Conservation (phyloP, 2,113 vertebrate genomes). For the Isurus oxyrinchus region DNA sequence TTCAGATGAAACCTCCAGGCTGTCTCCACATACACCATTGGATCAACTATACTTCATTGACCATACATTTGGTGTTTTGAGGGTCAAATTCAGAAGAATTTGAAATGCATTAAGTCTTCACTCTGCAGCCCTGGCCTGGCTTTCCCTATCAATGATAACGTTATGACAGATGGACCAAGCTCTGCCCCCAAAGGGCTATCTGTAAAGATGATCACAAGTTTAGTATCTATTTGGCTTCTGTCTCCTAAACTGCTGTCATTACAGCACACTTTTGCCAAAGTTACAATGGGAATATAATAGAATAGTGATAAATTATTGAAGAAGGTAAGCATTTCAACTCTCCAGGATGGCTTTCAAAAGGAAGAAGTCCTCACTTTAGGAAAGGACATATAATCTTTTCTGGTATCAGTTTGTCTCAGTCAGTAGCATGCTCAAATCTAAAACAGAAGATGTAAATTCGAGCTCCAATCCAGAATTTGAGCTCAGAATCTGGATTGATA, state of each 20-base stretch:
- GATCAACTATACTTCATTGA: background rate
- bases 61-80: background rate
- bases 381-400: background rate
- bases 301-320: no score
- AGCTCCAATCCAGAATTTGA: background rate
- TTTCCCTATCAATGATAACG: background rate
- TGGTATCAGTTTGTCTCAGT: background rate
- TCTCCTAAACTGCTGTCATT: background rate
- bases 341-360: background rate
- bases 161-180: background rate
- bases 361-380: background rate
- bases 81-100: background rate
- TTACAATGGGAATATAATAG: no score
- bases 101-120: background rate
- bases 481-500: no score
- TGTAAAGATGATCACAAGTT: background rate
- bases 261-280: no score
- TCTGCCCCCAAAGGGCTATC: background rate
- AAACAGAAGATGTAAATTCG: background rate
- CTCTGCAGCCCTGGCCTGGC: background rate
- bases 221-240: background rate
- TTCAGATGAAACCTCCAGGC: background rate
- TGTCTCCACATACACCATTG: background rate
- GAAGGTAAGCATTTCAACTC: background rate
- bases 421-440: background rate